These are phyloP conservation scores for Drosophila repletoides DNA, from an alignment of 1,140 invertebrate species.

Conservation along the genomic window DNA sequence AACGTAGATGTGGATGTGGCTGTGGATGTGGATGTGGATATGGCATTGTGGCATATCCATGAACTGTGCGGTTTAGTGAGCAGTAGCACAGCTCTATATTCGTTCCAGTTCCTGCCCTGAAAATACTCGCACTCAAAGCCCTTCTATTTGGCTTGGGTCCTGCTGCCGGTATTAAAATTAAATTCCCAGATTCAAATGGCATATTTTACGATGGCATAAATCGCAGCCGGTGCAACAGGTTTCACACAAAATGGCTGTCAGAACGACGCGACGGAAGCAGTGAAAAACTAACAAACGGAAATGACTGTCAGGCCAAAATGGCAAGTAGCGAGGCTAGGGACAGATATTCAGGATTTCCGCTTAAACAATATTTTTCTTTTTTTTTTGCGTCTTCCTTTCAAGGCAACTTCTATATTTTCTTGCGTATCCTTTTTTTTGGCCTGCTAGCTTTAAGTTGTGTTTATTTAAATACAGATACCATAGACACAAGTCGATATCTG, in stretches of 20 bases:
- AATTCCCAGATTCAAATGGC: slow-evolving; percentile 60
- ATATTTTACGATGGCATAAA: slow-evolving; percentile 63
- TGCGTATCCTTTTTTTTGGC: slow-evolving; percentile 6
- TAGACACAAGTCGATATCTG: too few species aligned
- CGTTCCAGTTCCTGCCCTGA: background rate
- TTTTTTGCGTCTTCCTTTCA: slow-evolving; percentile 22
- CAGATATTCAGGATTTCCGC: slow-evolving; percentile 67
- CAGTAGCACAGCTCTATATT: slow-evolving; percentile 1
- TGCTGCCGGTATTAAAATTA: slow-evolving; percentile 47
- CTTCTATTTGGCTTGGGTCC: slow-evolving; percentile 3
- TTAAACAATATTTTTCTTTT: slow-evolving; percentile 49
- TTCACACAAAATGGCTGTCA: slow-evolving; percentile 3
- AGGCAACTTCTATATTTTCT: slow-evolving; percentile 8
- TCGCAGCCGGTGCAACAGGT: slow-evolving; percentile 58
- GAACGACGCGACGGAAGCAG: slow-evolving; percentile 21
- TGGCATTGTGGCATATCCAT: background rate
- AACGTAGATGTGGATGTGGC: slow-evolving; percentile 9
- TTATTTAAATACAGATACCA: too few species aligned
- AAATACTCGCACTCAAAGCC: slow-evolving; percentile 8
- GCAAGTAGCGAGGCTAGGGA: slow-evolving; percentile 30
- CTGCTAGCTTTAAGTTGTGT: too few species aligned
- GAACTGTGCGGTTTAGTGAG: slow-evolving; percentile 4
- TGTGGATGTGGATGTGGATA: background rate
- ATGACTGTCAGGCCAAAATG: slow-evolving; percentile 61
- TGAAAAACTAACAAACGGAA: slow-evolving; percentile 63